A percentile compares a stretch with the other conserved stretches of the same genome.
phyloP scores from a whole-genome alignment of 2,797 vertebrate genomes.

The Tamandua tetradactyla region DNA sequence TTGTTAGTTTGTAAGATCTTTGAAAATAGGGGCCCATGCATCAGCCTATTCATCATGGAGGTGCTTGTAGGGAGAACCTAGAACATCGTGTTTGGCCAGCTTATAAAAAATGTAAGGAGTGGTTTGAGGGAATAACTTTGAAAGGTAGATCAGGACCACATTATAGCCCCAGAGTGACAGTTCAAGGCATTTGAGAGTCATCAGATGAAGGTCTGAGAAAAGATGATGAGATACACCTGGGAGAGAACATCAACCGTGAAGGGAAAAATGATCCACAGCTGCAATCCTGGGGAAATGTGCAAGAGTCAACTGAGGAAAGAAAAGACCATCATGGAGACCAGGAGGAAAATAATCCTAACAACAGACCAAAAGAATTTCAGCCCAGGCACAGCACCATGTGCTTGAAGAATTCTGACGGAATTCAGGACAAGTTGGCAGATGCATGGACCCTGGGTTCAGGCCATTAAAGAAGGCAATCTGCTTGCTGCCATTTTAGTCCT shows the following conservation, averaged over 20 bases:
- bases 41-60: background rate
- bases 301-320: background rate
- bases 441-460: background rate
- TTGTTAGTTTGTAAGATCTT: background rate
- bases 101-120: background rate
- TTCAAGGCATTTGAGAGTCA: background rate
- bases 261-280: background rate
- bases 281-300: background rate
- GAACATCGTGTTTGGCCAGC: background rate
- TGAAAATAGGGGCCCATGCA: background rate
- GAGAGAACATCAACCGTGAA: background rate
- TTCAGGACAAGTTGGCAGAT: background rate
- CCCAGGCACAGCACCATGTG: background rate
- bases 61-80: background rate
- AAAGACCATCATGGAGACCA: background rate
- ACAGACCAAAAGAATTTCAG: constrained; percentile 26
- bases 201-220: background rate
- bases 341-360: background rate
- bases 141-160: background rate
- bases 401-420: background rate
- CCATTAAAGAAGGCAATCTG: background rate
- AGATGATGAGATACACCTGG: background rate
- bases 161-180: background rate
- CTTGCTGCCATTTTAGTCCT: background rate
- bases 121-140: background rate